These are phyloP conservation scores for Dryobates pubescens DNA, from an alignment of 2,797 vertebrate genomes.

Conservation along the genomic window DNA sequence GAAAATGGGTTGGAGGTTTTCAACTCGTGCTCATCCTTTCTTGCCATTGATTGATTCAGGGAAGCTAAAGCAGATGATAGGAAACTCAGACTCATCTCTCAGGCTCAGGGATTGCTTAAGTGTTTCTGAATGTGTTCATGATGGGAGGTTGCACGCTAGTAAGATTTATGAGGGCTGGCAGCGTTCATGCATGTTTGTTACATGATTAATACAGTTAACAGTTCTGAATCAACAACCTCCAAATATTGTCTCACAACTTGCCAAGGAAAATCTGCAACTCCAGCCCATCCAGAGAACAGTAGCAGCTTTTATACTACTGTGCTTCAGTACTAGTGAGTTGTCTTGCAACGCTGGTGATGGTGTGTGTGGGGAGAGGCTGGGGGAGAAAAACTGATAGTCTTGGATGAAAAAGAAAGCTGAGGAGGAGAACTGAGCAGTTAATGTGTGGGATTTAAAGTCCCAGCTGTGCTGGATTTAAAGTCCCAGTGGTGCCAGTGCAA, in stretches of 20 bases:
- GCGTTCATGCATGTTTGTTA: slow-evolving; percentile 10
- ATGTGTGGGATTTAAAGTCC: background rate
- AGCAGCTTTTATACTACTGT: slow-evolving; percentile 41
- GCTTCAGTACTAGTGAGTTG: background rate
- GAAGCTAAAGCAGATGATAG: slow-evolving; percentile 16
- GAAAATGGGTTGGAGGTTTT: background rate
- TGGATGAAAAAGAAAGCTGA: background rate
- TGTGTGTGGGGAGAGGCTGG: background rate
- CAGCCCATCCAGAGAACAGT: slow-evolving; percentile 38
- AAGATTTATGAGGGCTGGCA: slow-evolving; percentile 71
- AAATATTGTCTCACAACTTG: slow-evolving; percentile 55
- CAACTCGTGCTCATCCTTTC: background rate
- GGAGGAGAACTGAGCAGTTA: background rate
- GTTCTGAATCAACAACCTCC: slow-evolving; percentile 60
- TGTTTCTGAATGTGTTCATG: slow-evolving; percentile 66
- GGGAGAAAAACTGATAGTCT: background rate
- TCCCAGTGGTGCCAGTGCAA: background rate
- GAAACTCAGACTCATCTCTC: slow-evolving; percentile 49
- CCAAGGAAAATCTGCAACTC: slow-evolving; percentile 55
- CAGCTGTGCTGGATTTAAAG: background rate
- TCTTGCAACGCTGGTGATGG: background rate
- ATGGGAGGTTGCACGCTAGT: slow-evolving; percentile 31
- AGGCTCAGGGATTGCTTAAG: slow-evolving; percentile 51
- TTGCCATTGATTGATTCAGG: background rate
- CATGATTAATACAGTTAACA: slow-evolving; percentile 62